Conservation (phyloP, 1,140 invertebrate genomes). For the Drosophila navojoa region DNA sequence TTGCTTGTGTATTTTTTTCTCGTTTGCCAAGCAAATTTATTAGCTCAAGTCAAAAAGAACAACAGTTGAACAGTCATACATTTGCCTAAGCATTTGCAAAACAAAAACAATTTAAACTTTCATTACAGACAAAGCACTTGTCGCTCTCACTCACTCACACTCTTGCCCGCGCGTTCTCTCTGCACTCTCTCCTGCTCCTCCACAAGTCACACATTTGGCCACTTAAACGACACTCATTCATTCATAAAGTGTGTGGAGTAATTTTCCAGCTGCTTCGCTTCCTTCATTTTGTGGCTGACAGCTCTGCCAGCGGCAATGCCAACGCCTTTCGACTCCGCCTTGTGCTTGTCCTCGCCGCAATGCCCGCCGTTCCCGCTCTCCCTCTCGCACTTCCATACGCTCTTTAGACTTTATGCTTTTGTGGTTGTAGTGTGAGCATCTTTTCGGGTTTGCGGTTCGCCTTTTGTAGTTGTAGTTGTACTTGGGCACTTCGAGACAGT, state of each 20-base stretch:
- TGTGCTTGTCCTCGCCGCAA: conserved; percentile 7
- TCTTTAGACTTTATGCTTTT: conserved; percentile 26
- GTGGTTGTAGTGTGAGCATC: conserved; percentile 13
- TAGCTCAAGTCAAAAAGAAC: conserved; percentile 34
- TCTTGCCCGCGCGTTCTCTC: background rate
- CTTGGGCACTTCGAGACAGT: conserved; percentile 31
- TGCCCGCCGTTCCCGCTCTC: background rate
- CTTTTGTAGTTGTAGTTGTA: conserved; percentile 21
- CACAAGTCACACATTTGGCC: conserved; percentile 49
- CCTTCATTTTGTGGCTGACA: conserved; percentile 23
- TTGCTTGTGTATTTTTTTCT: conserved; percentile 30
- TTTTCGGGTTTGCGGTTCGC: background rate
- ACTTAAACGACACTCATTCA: conserved; percentile 69
- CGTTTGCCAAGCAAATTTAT: conserved; percentile 57
- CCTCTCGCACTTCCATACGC: background rate
- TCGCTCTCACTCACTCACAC: conserved; percentile 9
- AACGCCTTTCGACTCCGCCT: conserved; percentile 23
- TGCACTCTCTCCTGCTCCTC: background rate
- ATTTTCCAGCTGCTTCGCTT: conserved; percentile 72
- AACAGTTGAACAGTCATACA: conserved; percentile 20
- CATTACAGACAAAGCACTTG: conserved; percentile 60
- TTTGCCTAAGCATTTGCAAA: conserved; percentile 45
- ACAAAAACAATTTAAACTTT: conserved; percentile 77
- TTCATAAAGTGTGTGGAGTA: conserved; percentile 67
- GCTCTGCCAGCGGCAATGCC: conserved; percentile 10